A percentile compares a stretch with the other conserved stretches of the same genome.
Evolutionary conservation across 2,888 invertebrate genomes (phyloP).

Genomic region (Ormyrus labotus): DNA sequence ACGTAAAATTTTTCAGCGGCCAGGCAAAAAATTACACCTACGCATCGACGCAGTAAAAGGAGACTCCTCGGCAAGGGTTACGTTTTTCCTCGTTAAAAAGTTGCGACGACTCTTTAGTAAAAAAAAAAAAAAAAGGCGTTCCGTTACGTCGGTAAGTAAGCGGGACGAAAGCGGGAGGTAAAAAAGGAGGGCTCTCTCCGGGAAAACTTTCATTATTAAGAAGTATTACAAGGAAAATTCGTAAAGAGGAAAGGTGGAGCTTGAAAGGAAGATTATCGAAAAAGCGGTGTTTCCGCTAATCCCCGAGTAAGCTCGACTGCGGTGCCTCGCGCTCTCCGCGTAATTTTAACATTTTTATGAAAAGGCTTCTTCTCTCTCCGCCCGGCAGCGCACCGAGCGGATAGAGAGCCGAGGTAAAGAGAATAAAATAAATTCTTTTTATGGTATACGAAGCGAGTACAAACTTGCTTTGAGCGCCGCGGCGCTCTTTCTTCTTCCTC

Average conservation of each 20-base stretch:
- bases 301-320: slow-evolving; percentile 32
- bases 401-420: slow-evolving; percentile 19
- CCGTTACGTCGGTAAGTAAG: too few relatives aligned
- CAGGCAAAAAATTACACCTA: slow-evolving; percentile 12
- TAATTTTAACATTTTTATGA: slow-evolving; percentile 55
- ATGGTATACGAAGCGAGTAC: slow-evolving; percentile 27
- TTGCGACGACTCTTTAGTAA: slow-evolving; percentile 42
- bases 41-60: neutral
- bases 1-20: neutral
- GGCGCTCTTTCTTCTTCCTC: neutral
- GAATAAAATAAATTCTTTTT: slow-evolving; percentile 51
- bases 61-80: slow-evolving; percentile 32
- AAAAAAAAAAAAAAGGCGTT: too few relatives aligned
- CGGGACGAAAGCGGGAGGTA: too few relatives aligned
- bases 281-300: slow-evolving; percentile 45
- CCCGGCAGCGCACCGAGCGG: neutral
- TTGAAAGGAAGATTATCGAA: slow-evolving; percentile 60
- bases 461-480: slow-evolving; percentile 26
- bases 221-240: slow-evolving; percentile 60
- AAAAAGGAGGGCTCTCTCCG: neutral
- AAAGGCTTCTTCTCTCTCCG: slow-evolving; percentile 27
- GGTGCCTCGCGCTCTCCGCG: slow-evolving; percentile 3
- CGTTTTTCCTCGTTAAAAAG: slow-evolving; percentile 64
- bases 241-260: slow-evolving; percentile 14
- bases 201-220: slow-evolving; percentile 64